Evolutionary conservation across 2,797 vertebrate genomes (phyloP).

Genomic region (Platyrinchus mystaceus): DNA sequence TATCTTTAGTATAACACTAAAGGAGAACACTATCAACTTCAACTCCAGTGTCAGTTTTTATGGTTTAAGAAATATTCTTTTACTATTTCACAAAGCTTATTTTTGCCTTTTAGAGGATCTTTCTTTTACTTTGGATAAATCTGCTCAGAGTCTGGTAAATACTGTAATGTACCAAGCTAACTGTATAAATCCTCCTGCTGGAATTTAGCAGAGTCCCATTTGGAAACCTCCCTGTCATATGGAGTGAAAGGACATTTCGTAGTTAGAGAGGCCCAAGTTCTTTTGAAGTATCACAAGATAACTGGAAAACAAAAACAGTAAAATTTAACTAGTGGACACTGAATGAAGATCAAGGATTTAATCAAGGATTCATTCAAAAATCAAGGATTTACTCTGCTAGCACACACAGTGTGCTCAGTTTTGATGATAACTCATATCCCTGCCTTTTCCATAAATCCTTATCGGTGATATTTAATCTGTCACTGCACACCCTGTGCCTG

Average conservation of each 20-base stretch:
- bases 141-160: not conserved
- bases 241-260: not conserved
- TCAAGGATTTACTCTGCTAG: not conserved
- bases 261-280: not conserved
- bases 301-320: not conserved
- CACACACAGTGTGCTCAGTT: not conserved
- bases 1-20: not conserved
- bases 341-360: not conserved
- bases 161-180: not conserved
- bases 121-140: not conserved
- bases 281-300: not conserved
- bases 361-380: not conserved
- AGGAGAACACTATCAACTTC: not conserved
- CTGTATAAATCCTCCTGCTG: not conserved
- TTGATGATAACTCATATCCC: not conserved
- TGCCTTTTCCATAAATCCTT: not conserved
- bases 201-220: not conserved
- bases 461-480: not conserved
- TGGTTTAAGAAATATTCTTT: not conserved
- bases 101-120: not conserved
- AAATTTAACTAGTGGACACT: not conserved
- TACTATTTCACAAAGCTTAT: not conserved
- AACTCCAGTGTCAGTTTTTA: not conserved
- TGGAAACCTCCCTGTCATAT: not conserved
- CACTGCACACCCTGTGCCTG: not conserved